Evolutionary conservation across 35 echinoderm and acorn worm genomes (phyloP), one percentile per base, ranked within the genome.

Genomic region (Stichopus chloronotus): DNA sequence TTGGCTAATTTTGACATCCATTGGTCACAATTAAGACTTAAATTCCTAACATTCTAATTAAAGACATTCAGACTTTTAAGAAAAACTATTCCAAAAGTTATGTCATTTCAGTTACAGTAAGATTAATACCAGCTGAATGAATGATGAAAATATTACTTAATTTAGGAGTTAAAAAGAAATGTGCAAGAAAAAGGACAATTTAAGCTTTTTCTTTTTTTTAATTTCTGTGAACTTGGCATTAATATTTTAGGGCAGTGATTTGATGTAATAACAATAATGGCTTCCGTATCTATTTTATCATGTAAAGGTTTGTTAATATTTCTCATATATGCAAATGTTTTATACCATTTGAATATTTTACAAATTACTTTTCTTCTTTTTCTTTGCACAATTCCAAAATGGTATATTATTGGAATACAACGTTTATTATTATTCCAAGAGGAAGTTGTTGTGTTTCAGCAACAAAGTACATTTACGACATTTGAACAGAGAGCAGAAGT

Each of bases 271-370:
- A 65, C 11, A 65, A 65, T 14, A 65, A 14, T 65, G 61, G 61
- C 61, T 65, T 65, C 61, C 61, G 9, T 65, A 65, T 65, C 61
- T 65, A 19, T 65, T 65, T 65, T 65, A 14, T 11, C 19, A 65
- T 9, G 61, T 65, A 11, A 65, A 65, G 61, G 61, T 65, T 65
- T 65, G 61, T 65, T 3, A 14, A 65, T 14, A 17, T 65, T 65
- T 65, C 61, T 65, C 61, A 65, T 65, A 65, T 65, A 65, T 65
- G 61, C 61, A 65, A 65, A 65, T 65, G 19, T 65, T 65, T 65
- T 65, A 65, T 65, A 65, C 61, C 30, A 43, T 43, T 43, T 43
- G 30, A 43, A 43, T 43, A 43, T 1, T 43, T 43, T 43, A 43
- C 30, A 43, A 43, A 43, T 65, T 65, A 65, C 19, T 65, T 65